These are phyloP conservation scores for Teleopsis dalmanni DNA, from an alignment of 1,140 invertebrate species.

Conservation along the genomic window DNA sequence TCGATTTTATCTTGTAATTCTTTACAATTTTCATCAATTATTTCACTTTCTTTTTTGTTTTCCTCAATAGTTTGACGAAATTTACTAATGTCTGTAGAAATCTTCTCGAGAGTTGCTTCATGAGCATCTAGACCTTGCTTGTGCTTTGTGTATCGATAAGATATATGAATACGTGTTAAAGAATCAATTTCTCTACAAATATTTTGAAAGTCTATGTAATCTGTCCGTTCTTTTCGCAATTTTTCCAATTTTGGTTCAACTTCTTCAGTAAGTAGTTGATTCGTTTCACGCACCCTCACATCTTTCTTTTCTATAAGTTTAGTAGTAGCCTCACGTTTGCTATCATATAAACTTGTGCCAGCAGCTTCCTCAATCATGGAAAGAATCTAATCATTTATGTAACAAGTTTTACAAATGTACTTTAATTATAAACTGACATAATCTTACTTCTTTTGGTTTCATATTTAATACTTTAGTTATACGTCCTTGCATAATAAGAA, in stretches of 20 bases:
- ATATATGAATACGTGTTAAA: slow-evolving; percentile 54
- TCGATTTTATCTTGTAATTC: slow-evolving; percentile 53
- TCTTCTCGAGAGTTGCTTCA: slow-evolving; percentile 25
- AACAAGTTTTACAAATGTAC: neutral
- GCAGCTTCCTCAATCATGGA: slow-evolving; percentile 99
- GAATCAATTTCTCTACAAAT: slow-evolving; percentile 80
- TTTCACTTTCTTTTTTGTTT: slow-evolving; percentile 49
- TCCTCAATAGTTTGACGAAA: slow-evolving; percentile 47
- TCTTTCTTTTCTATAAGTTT: slow-evolving; percentile 94
- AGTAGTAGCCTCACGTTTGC: slow-evolving; percentile 81
- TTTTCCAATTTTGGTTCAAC: slow-evolving; percentile 81
- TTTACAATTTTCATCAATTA: slow-evolving; percentile 49
- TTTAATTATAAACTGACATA: neutral
- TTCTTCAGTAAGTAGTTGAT: slow-evolving; percentile 76
- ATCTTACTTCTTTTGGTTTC: slow-evolving; percentile 78
- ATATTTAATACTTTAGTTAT: slow-evolving; percentile 99
- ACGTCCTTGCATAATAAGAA: slow-evolving; percentile 99
- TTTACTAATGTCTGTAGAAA: slow-evolving; percentile 25
- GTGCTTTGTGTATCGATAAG: slow-evolving; percentile 29
- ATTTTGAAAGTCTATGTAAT: slow-evolving; percentile 85
- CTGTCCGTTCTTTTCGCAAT: slow-evolving; percentile 74
- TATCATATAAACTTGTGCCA: slow-evolving; percentile 95
- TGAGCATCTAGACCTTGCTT: slow-evolving; percentile 23
- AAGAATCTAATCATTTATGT: too few relatives aligned
- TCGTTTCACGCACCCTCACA: slow-evolving; percentile 79